Evolutionary conservation across 1,140 invertebrate genomes (phyloP), one percentile per base, ranked within the genome.

Genomic region (Drosophila tsacasi): DNA sequence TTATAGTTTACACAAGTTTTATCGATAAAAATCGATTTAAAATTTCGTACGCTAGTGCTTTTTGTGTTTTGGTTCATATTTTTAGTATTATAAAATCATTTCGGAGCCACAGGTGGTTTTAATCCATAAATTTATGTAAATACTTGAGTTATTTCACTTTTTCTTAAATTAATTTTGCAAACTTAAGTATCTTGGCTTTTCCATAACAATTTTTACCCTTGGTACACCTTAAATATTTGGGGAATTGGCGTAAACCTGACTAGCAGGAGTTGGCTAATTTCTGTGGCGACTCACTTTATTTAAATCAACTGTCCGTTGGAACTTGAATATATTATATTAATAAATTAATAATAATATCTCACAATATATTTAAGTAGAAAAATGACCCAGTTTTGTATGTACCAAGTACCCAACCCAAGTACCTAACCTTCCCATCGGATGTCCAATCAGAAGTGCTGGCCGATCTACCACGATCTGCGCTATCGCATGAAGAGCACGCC

Each of bases 401-500:
- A 13, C 27, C n/a, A 5, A 9, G 19, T 27, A 30, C 5, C 23
- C 6, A 15, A n/a, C n/a, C n/a, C n/a, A 5, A 9, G 19, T 27
- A 30, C 5, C 23, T 3, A 15, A 63, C 8, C 6, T 17, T 17
- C 52, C n/a, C n/a, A 59, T 9, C 13, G 32, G 32, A 58, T 39
- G 12, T 61, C 7, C 50, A 25, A 17, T 35, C 21, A n/a, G 0
- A 19, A 27, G 32, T 23, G 5, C 12, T 15, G 27, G 35, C 37
- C 47, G 49, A 66, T 54, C 63, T 37, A 19, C 42, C 42, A 35
- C 64, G 21, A 25, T 35, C 25, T 23, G 32, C 40, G 59, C 50
- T 60, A 52, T 68, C 66, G 37, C 66, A 37, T 23, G 47, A 52
- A 67, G 59, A 63, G 65, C 65, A 63, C 65, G 65, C 60, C 32